phyloP scores from a whole-genome alignment of 2,797 vertebrate species.

The Ctenosaura bakeri region DNA sequence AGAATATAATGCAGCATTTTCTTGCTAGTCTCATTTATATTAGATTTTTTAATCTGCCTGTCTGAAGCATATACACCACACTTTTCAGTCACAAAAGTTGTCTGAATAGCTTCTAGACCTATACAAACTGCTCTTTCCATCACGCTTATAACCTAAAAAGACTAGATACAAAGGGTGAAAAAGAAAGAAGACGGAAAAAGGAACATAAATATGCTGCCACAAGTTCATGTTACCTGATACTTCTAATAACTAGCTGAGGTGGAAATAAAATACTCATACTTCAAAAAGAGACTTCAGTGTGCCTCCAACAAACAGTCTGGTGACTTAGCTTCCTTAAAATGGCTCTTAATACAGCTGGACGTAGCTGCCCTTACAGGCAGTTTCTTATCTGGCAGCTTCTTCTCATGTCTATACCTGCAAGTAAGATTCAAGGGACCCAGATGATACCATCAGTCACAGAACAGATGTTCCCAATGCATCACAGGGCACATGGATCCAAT shows the following conservation, averaged over 20 bases:
- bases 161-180: background rate
- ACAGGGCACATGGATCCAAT: background rate
- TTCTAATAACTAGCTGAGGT: background rate
- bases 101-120: background rate
- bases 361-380: background rate
- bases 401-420: background rate
- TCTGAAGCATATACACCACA: background rate
- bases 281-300: background rate
- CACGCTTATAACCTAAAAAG: background rate
- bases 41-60: background rate
- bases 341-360: background rate
- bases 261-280: background rate
- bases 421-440: background rate
- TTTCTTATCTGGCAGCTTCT: background rate
- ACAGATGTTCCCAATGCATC: background rate
- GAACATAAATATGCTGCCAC: background rate
- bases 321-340: background rate
- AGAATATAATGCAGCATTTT: background rate
- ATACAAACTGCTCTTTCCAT: background rate
- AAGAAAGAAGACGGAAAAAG: background rate
- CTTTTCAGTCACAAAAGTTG: background rate
- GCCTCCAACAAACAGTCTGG: background rate
- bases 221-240: background rate
- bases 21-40: background rate
- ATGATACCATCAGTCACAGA: background rate